Percentiles rank a stretch among this genome's conserved stretches.
phyloP scores from a whole-genome alignment of 2,113 vertebrate species.

The Glaucomys volans region DNA sequence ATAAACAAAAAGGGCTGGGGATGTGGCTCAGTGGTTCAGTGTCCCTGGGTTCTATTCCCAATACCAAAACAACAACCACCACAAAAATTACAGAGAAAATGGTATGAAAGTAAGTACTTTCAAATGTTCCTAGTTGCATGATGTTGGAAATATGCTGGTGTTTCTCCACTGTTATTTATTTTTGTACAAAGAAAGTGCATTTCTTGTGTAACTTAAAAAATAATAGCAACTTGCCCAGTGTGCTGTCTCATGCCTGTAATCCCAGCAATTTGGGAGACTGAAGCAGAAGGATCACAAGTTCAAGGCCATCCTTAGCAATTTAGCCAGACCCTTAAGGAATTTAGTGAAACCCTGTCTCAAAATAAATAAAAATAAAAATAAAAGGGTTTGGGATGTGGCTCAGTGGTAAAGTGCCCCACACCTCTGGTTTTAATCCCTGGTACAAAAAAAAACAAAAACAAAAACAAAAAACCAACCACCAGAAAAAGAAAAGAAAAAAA shows the following conservation, averaged over 20 bases:
- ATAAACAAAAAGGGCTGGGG: too few species aligned
- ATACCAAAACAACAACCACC: too few species aligned
- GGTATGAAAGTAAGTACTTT: neutral
- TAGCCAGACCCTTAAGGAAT: too few species aligned
- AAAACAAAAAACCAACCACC: too few species aligned
- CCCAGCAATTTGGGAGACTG: too few species aligned
- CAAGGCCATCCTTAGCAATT: neutral
- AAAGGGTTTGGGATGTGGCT: neutral
- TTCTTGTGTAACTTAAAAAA: conserved; percentile 38
- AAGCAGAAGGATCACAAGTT: neutral
- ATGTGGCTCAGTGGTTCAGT: too few species aligned
- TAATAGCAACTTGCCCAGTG: neutral
- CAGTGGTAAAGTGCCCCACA: neutral
- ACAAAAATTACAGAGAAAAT: neutral
- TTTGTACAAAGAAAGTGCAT: neutral
- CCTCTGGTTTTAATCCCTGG: neutral
- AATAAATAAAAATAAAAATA: neutral
- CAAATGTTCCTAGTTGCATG: neutral
- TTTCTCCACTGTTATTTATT: neutral
- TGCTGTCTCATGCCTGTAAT: neutral
- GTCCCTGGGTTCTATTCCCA: too few species aligned
- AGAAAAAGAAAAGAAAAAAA: neutral
- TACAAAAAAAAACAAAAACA: neutral
- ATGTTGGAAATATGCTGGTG: neutral
- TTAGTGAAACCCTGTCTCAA: neutral